phyloP scores from a whole-genome alignment of 2,797 vertebrate species.

The Australoheros facetus region DNA sequence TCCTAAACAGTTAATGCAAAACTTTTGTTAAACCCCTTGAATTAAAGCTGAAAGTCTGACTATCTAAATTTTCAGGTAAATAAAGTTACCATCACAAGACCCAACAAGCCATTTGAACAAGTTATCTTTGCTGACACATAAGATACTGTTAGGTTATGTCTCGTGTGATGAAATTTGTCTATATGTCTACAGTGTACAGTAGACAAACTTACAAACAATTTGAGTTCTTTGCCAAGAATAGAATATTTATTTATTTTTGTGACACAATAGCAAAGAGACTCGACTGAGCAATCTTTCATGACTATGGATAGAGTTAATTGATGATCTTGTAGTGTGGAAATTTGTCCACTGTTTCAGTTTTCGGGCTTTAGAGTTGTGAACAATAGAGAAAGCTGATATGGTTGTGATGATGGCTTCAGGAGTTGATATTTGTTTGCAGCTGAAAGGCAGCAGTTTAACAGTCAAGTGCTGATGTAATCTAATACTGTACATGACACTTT shows the following conservation, averaged over 20 bases:
- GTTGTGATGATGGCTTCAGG: not conserved
- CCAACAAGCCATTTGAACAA: too few species aligned
- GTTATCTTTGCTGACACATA: too few species aligned
- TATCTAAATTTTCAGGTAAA: too few species aligned
- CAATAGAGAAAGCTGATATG: not conserved
- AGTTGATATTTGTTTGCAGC: not conserved
- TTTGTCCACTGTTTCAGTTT: not conserved
- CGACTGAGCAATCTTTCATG: not conserved
- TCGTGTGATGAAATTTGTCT: too few species aligned
- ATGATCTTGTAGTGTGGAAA: not conserved
- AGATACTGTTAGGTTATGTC: too few species aligned
- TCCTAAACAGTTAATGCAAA: too few species aligned
- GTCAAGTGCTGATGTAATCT: not conserved
- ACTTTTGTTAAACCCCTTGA: too few species aligned
- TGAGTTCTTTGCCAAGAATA: not conserved
- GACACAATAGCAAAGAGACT: not conserved
- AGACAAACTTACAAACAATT: too few species aligned
- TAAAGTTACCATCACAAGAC: too few species aligned
- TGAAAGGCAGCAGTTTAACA: not conserved
- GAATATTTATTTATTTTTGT: not conserved
- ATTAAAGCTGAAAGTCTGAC: too few species aligned
- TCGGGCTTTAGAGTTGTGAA: not conserved
- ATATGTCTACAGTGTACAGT: too few species aligned
- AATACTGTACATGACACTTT: not conserved
- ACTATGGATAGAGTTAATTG: too few species aligned